phyloP scores from a whole-genome alignment of 2,888 invertebrate genomes.

The Aleiodes testaceus region DNA sequence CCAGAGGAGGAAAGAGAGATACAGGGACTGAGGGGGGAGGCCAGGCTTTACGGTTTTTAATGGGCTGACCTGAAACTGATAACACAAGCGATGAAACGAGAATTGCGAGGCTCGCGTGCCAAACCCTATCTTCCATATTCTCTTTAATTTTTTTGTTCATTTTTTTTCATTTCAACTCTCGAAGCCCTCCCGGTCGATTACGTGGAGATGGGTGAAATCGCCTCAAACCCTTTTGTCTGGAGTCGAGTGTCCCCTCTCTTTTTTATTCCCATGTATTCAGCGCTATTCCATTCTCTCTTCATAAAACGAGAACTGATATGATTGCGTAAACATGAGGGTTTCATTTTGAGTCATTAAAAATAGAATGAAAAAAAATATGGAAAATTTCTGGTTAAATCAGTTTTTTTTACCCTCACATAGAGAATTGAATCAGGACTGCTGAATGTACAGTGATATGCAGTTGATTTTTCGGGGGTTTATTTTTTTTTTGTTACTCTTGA shows the following conservation, averaged over 20 bases:
- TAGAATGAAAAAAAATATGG: too few relatives aligned
- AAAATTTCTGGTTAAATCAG: too few relatives aligned
- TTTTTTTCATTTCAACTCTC: background rate
- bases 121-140: constrained; percentile 34
- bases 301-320: background rate
- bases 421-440: too few relatives aligned
- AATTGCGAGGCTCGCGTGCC: constrained; percentile 47
- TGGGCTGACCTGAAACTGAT: constrained; percentile 54
- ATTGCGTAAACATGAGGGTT: background rate
- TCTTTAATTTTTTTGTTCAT: background rate
- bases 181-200: constrained; percentile 20
- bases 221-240: constrained; percentile 4
- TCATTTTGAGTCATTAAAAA: too few relatives aligned
- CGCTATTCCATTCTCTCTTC: background rate
- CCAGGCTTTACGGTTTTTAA: constrained; percentile 54
- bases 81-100: constrained; percentile 50
- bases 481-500: too few relatives aligned
- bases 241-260: constrained; percentile 3
- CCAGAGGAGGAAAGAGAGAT: constrained; percentile 18
- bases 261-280: background rate
- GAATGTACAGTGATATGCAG: too few relatives aligned
- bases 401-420: too few relatives aligned
- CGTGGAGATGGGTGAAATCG: constrained; percentile 6
- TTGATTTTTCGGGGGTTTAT: too few relatives aligned
- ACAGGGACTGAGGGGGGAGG: background rate